Evolutionary conservation across 2,797 vertebrate species (phyloP).

Genomic region (Chiloscyllium punctatum): DNA sequence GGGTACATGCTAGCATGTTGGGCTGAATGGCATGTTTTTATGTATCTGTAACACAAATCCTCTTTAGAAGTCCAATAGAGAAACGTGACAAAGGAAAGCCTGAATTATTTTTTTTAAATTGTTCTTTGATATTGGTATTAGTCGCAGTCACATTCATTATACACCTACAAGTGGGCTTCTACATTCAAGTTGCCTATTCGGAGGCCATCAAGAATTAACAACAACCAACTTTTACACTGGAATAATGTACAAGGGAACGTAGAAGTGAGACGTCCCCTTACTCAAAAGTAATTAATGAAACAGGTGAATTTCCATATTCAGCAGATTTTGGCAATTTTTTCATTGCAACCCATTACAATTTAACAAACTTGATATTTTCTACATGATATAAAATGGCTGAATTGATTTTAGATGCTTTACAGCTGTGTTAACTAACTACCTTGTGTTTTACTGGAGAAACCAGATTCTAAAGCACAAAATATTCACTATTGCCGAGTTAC

Average conservation of each 20-base stretch:
- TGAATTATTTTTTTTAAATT: background rate
- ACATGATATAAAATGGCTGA: background rate
- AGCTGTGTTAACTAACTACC: background rate
- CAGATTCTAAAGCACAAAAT: background rate
- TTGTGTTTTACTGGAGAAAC: background rate
- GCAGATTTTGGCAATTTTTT: background rate
- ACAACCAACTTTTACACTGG: background rate
- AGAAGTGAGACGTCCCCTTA: background rate
- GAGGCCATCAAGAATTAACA: background rate
- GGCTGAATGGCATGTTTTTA: background rate
- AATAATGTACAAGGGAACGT: background rate
- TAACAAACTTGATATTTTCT: background rate
- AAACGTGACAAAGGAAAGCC: background rate
- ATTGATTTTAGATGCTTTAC: background rate
- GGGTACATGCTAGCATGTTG: background rate
- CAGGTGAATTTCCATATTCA: background rate
- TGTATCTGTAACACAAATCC: background rate
- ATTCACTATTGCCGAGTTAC: background rate
- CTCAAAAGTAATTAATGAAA: background rate
- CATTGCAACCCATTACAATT: background rate
- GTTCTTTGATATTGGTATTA: background rate
- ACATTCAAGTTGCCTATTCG: background rate
- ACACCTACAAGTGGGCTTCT: background rate
- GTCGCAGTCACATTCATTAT: background rate
- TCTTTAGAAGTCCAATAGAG: background rate